A percentile compares a stretch with the other conserved stretches of the same genome.
These are phyloP conservation scores for Limanda limanda DNA, from an alignment of 2,113 vertebrate genomes.

Conservation along the genomic window DNA sequence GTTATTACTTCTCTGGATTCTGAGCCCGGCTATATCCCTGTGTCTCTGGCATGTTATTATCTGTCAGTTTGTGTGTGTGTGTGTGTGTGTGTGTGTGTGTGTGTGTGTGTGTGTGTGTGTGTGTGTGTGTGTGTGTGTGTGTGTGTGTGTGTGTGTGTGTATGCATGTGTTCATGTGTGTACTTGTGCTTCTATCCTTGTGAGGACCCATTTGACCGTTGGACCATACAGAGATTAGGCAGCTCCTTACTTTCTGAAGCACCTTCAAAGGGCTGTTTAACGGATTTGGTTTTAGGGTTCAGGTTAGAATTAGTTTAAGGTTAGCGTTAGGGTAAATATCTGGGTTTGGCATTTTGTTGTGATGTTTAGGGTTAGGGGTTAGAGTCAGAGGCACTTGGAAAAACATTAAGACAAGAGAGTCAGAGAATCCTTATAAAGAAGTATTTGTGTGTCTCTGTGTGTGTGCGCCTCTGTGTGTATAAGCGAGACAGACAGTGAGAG, in stretches of 20 bases:
- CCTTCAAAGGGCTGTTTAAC: neutral
- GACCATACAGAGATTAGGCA: neutral
- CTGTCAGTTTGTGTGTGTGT: neutral
- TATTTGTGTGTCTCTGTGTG: neutral
- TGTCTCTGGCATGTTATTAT: constrained; percentile 63
- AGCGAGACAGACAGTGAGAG: constrained; percentile 7
- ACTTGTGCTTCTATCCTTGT: neutral
- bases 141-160: constrained; percentile 11
- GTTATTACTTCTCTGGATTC: constrained; percentile 57
- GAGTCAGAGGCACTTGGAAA: neutral
- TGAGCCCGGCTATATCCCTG: constrained; percentile 53
- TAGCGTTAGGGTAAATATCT: neutral
- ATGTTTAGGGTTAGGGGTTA: neutral
- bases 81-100: constrained; percentile 9
- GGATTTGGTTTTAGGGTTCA: too few species aligned
- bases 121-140: neutral
- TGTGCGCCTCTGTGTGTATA: constrained; percentile 3
- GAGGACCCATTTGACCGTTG: neutral
- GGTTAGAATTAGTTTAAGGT: too few species aligned
- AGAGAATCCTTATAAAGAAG: neutral
- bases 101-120: constrained; percentile 2
- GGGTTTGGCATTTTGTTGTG: neutral
- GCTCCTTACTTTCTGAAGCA: neutral
- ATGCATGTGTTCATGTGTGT: constrained; percentile 1
- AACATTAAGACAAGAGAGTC: neutral